Base-by-base conservation (phyloP, 2,113 vertebrate genomes). In the Suncus etruscus region DNA sequence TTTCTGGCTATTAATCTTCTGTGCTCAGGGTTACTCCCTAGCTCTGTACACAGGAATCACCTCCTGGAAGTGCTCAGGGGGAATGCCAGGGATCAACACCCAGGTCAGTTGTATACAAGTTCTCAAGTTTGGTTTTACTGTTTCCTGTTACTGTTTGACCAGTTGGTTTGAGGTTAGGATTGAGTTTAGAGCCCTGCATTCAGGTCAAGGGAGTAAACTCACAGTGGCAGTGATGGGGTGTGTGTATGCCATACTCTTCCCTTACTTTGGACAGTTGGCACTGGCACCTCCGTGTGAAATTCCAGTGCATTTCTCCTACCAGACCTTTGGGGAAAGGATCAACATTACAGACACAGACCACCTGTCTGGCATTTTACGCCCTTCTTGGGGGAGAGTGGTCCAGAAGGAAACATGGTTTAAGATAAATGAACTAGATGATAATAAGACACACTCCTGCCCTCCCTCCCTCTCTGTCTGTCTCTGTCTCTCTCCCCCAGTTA, bases 251-350 rank as follows among this genome's bases (percentile, higher is more conserved):
- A 22, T 20, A 20, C 58, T 39, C 18, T 18, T 16, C n/a, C 65
- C 25, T 58, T 68, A 24, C 16, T 25, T 24, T 32, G 22, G 14
- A 16, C 39, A 39, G 39, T 58, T 58, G 39, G 5, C 39, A 39
- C 39, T 39, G 39, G 39, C 39, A 39, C 5, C 39, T 39, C 39
- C 5, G 39, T 39, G 39, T 39, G 29, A 51, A 80, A 27, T 6
- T 8, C 66, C 39, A 8, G 25, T 1, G 1, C 1, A 0, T 8
- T 24, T 27, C n/a, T 25, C n/a, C 10, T 47, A 5, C 11, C 0
- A 10, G 61, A 86, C 76, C 69, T 77, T 61, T 0, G 11, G 51
- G 10, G 27, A 8, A 0, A 16, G 9, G 16, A 31, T 7, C 15
- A 63, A 18, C 81, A 25, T 0, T 0, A 11, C 0, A 0, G 20